Evolutionary conservation across 2,797 vertebrate genomes (phyloP), one percentile per base, ranked within the genome.

Genomic region (Anguilla pacifica): DNA sequence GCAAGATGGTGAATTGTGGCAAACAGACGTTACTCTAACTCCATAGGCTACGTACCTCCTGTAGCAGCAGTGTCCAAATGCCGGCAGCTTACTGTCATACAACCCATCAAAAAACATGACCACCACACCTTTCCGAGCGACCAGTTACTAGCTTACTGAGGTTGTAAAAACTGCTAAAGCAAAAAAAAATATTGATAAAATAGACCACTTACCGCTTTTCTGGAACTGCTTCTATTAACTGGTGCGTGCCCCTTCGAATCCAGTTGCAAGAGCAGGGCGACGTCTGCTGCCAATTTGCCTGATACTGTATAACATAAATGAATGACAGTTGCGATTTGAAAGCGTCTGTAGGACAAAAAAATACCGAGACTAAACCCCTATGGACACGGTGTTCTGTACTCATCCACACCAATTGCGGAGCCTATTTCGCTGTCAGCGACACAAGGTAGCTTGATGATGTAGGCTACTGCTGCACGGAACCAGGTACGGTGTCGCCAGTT

Each of bases 151-250:
- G 13, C 28, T 51, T 22, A 72, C 19, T 77, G 77, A n/a, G 3
- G 74, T 0, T 39, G 79, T 86, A 39, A 25, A 7, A 83, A n/a
- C 9, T 19, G 19, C 15, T 53, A n/a, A 53, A 19, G 22, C 15
- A 59, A 61, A 35, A 59, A 31, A 86, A 31, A 59, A 39, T 19
- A 5, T 15, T 35, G 53, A 43, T 11, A 53, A 53, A 7, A 53
- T 7, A 53, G 4, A 10, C 1, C 17, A 86, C 86, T 43, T 86
- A 86, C 86, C 86, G 53, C 53, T 86, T 86, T n/a, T 3, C 53
- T 86, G 53, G 70, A 79, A 77, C 22, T 19, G 70, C 49, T 86
- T 59, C 28, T 77, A 51, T 79, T 53, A 72, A 70, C 53, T 72
- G 67, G 39, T 57, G 64, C 72, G 64, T 19, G 85, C 72, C 17